Percentiles rank a stretch among this genome's conserved stretches.
Evolutionary conservation across 2,113 vertebrate species (phyloP).

Genomic region (Grus americana): DNA sequence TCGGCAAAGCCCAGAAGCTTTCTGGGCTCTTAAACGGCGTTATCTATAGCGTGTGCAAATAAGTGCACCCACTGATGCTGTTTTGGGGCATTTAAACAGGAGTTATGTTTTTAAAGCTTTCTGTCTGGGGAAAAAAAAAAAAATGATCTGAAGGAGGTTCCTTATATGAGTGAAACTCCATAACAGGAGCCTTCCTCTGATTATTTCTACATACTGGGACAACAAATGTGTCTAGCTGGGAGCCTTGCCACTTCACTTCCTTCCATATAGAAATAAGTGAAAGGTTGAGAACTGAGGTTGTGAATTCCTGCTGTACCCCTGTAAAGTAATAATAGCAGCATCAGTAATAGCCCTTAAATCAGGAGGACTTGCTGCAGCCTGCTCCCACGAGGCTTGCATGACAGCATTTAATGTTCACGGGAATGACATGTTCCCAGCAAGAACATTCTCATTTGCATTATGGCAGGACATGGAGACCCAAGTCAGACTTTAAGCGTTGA

Average conservation of each 20-base stretch:
- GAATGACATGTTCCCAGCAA: constrained; percentile 63
- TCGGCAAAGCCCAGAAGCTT: not conserved
- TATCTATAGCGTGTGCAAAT: not conserved
- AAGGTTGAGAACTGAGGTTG: not conserved
- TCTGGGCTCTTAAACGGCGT: not conserved
- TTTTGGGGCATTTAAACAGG: not conserved
- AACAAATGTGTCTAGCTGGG: not conserved
- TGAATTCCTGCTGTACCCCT: constrained; percentile 19
- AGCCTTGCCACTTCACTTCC: not conserved
- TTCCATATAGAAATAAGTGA: not conserved
- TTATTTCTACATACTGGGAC: not conserved
- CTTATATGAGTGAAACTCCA: not conserved
- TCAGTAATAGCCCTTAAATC: constrained; percentile 18
- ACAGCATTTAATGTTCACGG: not conserved
- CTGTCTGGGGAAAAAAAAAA: not conserved
- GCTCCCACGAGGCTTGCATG: constrained; percentile 10
- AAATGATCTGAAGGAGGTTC: not conserved
- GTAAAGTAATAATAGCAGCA: constrained; percentile 13
- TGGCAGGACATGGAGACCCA: constrained; percentile 23
- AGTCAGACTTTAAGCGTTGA: not conserved
- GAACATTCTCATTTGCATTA: constrained; percentile 49
- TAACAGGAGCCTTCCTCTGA: not conserved
- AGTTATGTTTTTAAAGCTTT: not conserved
- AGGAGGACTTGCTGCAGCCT: not conserved
- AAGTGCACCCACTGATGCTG: not conserved